phyloP scores from a whole-genome alignment of 1,140 invertebrate species.

The Steinernema khuongi region DNA sequence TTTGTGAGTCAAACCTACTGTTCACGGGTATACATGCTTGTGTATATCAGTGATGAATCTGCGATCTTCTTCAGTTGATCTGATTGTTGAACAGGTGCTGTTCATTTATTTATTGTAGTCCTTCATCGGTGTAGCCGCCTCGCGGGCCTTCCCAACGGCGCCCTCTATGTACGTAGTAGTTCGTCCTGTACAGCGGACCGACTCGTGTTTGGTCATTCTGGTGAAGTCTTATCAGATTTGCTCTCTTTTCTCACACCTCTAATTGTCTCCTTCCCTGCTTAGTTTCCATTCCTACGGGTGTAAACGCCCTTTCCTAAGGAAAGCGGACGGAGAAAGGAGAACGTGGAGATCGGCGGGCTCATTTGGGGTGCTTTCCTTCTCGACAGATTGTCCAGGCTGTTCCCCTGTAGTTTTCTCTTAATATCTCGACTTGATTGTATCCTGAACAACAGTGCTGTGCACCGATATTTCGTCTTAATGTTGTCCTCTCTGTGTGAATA shows the following conservation, averaged over 20 bases:
- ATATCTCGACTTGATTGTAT: neutral
- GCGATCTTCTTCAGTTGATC: slow-evolving; percentile 2
- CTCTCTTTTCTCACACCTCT: neutral
- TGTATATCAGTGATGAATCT: slow-evolving; percentile 50
- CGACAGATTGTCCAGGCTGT: neutral
- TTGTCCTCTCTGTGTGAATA: neutral
- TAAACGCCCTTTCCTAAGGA: neutral
- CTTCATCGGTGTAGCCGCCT: neutral
- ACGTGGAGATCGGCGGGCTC: neutral
- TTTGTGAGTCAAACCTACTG: slow-evolving; percentile 15
- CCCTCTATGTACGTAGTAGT: neutral
- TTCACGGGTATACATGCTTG: slow-evolving; percentile 69
- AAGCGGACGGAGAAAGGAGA: neutral
- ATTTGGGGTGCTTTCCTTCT: neutral
- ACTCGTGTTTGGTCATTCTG: neutral
- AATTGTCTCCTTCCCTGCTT: neutral
- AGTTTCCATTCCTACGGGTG: neutral
- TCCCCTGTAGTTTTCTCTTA: neutral
- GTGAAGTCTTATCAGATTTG: neutral
- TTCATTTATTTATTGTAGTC: neutral
- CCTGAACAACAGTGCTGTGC: slow-evolving; percentile 12
- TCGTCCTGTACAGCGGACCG: neutral
- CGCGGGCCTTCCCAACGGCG: neutral
- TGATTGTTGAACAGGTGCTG: neutral
- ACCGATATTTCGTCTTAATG: neutral